These are phyloP conservation scores for Crossaster papposus DNA, from an alignment of 53 echinoderm and acorn worm genomes.

Conservation along the genomic window DNA sequence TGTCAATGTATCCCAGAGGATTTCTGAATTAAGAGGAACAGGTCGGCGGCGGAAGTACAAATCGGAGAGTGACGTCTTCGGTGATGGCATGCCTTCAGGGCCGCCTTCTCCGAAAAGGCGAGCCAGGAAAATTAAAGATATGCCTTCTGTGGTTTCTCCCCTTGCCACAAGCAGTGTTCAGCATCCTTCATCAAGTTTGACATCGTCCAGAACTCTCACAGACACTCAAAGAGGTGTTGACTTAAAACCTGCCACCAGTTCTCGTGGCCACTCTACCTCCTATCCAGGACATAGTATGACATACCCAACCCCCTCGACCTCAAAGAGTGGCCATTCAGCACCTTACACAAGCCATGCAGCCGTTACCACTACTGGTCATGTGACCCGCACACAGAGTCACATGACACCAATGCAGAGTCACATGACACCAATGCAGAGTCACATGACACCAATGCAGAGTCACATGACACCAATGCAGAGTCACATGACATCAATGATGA, in stretches of 20 bases:
- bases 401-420: constrained; percentile 42
- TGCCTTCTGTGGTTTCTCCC: constrained; percentile 41
- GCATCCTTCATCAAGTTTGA: constrained; percentile 13
- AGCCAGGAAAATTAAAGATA: constrained; percentile 71
- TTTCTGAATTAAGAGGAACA: constrained; percentile 39
- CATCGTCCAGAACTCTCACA: constrained; percentile 20
- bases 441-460: constrained; percentile 14
- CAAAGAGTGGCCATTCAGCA: constrained; percentile 11
- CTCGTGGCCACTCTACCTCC: constrained; percentile 28
- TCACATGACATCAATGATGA: background rate
- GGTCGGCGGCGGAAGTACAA: constrained; percentile 76
- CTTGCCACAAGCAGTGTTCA: constrained; percentile 32
- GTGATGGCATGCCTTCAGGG: constrained; percentile 34
- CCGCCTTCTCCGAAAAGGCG: constrained; percentile 55
- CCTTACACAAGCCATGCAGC: background rate
- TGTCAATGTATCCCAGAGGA: constrained; percentile 52
- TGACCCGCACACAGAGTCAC: background rate
- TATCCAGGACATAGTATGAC: constrained; percentile 3
- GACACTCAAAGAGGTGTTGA: constrained; percentile 24
- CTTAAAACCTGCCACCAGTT: constrained; percentile 26
- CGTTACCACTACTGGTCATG: background rate
- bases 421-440: background rate
- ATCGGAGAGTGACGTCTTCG: constrained; percentile 76
- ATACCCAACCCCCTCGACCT: constrained; percentile 2
- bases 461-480: constrained; percentile 13